Evolutionary conservation across 2,797 vertebrate species (phyloP).

Genomic region (Diplodus sargus): DNA sequence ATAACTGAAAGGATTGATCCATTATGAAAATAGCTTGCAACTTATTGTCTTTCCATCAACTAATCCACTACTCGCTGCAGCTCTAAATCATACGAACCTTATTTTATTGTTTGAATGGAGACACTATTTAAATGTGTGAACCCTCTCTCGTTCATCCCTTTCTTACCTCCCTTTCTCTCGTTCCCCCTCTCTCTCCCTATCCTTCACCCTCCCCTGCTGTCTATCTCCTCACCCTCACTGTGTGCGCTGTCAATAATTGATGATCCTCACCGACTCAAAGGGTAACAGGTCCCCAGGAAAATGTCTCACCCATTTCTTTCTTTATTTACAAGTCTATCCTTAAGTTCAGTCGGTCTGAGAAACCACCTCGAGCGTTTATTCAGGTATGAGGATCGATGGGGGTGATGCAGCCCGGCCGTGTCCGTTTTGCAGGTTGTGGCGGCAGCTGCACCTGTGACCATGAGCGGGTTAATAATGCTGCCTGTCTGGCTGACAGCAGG

Average conservation of each 20-base stretch:
- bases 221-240: constrained; percentile 81
- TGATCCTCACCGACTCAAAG: constrained; percentile 86
- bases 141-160: constrained; percentile 2
- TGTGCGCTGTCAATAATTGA: constrained; percentile 88
- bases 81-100: background rate
- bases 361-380: constrained; percentile 42
- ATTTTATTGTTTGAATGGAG: background rate
- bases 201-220: constrained; percentile 79
- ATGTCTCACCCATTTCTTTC: constrained; percentile 74
- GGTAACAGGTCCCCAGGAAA: constrained; percentile 84
- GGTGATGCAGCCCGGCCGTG: constrained; percentile 20
- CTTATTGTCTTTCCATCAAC: too few species aligned
- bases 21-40: too few species aligned
- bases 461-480: constrained; percentile 81
- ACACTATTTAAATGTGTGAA: constrained; percentile 5
- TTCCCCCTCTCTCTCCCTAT: constrained; percentile 19
- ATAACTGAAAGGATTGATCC: too few species aligned
- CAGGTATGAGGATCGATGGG: constrained; percentile 33
- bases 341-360: constrained; percentile 42
- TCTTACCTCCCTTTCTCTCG: constrained; percentile 20
- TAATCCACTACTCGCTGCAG: too few species aligned
- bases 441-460: constrained; percentile 62
- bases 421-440: constrained; percentile 17
- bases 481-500: constrained; percentile 82
- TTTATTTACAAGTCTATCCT: constrained; percentile 68